phyloP scores from a whole-genome alignment of 2,113 vertebrate species.

The Anhinga rufa region DNA sequence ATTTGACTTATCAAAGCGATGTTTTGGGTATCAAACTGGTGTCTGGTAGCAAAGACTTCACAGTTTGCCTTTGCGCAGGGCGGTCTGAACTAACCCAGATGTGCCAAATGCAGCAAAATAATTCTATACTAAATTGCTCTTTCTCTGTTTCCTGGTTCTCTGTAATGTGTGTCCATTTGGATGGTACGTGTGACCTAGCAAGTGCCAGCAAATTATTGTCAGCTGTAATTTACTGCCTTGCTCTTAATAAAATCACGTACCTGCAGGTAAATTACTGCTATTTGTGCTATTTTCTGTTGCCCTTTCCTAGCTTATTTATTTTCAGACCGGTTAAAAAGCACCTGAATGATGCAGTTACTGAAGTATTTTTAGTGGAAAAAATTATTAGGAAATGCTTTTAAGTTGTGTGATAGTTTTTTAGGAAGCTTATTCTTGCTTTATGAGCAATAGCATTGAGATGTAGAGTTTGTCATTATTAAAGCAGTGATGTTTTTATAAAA shows the following conservation, averaged over 20 bases:
- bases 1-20: not conserved
- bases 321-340: not conserved
- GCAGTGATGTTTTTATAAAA: not conserved
- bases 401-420: not conserved
- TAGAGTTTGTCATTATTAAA: not conserved
- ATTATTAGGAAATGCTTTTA: not conserved
- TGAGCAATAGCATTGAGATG: not conserved
- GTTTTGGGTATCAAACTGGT: not conserved
- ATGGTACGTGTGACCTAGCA: rapidly evolving
- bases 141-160: not conserved
- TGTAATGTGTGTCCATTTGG: not conserved
- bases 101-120: not conserved
- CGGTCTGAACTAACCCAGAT: not conserved
- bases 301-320: not conserved
- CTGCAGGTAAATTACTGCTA: not conserved
- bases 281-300: not conserved
- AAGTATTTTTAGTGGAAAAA: slow-evolving; percentile 17
- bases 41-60: not conserved
- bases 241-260: not conserved
- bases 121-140: not conserved
- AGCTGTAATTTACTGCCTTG: not conserved
- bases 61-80: not conserved
- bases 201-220: not conserved
- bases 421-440: not conserved
- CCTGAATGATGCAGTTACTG: not conserved